Evolutionary conservation across 2,888 invertebrate genomes (phyloP).

Genomic region (Eupithecia abbreviata): DNA sequence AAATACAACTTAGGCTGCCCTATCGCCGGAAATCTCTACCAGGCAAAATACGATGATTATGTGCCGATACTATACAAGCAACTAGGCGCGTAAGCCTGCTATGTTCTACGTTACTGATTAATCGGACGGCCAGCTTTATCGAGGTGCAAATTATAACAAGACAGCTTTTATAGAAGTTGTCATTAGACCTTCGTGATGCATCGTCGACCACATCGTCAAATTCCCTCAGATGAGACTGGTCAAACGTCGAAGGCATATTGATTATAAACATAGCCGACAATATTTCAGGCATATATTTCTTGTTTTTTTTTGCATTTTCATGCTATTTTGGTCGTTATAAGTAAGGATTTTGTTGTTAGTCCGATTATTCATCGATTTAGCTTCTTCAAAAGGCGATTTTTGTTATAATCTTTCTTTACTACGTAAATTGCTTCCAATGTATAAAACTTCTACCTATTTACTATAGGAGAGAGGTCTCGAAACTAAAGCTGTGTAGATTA

Average conservation of each 20-base stretch:
- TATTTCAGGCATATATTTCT: background rate
- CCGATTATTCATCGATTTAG: background rate
- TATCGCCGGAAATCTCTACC: slow-evolving; percentile 91
- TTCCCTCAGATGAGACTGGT: too few species aligned
- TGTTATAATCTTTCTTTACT: background rate
- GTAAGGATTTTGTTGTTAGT: background rate
- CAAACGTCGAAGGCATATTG: too few species aligned
- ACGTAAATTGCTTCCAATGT: background rate
- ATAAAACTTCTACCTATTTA: background rate
- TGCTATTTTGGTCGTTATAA: background rate
- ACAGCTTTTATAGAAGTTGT: too few species aligned
- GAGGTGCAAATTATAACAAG: too few species aligned
- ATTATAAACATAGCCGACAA: background rate
- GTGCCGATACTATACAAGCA: slow-evolving; percentile 85
- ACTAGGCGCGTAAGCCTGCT: slow-evolving; percentile 60
- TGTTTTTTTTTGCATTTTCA: background rate
- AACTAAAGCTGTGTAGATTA: background rate
- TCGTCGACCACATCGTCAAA: too few species aligned
- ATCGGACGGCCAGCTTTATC: background rate
- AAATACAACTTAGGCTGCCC: slow-evolving; percentile 90
- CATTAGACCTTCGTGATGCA: too few species aligned
- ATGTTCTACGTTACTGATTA: background rate
- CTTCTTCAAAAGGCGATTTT: too few species aligned
- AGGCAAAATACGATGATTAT: slow-evolving; percentile 92
- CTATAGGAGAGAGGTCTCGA: background rate